phyloP scores from a whole-genome alignment of 2,113 vertebrate genomes.

The Myodes glareolus region DNA sequence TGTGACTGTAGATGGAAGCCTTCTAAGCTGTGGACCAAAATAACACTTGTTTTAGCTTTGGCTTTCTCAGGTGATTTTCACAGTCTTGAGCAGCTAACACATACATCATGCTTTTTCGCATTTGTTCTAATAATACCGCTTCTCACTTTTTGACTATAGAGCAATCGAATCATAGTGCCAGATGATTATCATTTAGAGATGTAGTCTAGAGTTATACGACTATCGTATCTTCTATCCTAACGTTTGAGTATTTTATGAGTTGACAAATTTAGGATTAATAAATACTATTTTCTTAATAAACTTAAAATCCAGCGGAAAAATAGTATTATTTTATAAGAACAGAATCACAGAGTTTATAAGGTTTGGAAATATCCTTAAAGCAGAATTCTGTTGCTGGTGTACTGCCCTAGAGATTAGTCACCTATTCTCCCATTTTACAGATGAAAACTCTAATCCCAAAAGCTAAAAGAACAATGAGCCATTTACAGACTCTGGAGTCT shows the following conservation, averaged over 20 bases:
- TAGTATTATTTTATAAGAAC: background rate
- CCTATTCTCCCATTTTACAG: background rate
- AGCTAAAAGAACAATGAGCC: background rate
- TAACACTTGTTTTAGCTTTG: background rate
- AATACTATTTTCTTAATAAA: slow-evolving; percentile 14
- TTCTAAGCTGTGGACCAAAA: background rate
- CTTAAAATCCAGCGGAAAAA: background rate
- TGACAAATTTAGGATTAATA: background rate
- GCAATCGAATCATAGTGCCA: background rate
- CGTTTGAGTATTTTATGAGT: slow-evolving; percentile 29
- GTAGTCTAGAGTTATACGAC: background rate
- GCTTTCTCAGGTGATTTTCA: background rate
- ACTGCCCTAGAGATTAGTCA: background rate
- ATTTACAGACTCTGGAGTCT: background rate
- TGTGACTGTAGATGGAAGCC: background rate
- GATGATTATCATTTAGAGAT: background rate
- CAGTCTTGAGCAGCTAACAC: background rate
- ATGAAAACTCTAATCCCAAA: background rate
- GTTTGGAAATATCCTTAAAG: slow-evolving; percentile 2
- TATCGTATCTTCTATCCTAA: background rate
- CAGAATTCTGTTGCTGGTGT: background rate
- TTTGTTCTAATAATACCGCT: slow-evolving; percentile 16
- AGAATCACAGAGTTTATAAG: background rate
- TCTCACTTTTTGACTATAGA: background rate
- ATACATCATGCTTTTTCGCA: background rate